Evolutionary conservation across 92 coral and sea anemone genomes (phyloP), one percentile per base, ranked within the genome.

Genomic region (Actinernus sp.): DNA sequence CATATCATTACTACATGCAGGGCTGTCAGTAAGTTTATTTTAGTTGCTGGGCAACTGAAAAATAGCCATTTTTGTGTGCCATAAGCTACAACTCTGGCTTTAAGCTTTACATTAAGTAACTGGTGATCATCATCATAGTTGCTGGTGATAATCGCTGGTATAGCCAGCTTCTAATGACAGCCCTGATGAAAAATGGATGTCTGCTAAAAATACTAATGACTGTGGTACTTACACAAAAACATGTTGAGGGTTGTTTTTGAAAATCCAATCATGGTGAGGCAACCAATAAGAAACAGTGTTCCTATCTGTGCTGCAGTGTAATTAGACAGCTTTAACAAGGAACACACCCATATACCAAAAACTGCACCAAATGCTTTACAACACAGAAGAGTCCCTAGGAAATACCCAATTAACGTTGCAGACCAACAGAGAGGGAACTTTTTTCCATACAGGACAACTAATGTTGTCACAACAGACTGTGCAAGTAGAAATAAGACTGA

Each of bases 311-410:
- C 58, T 20, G 89, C 78, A n/a, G 92, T 62, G 72, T 80, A 89
- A 56, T 93, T 87, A 6, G 86, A 67, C 63, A 83, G 51, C 27
- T 76, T 51, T 18, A 85, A 56, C 64, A 65, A 45, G 11, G 88
- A 81, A 23, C 94, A 85, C 11, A 82, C 59, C 68, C 76, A 75
- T 50, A 93, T 85, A 61, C 96, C 88, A 7, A 81, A 44, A 6
- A 93, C 92, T 4, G 96, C 96, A 23, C 98, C 98, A 58, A 93
- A 64, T 19, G 98, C 98, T 60, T 84, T 85, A 8, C 83, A 65
- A 29, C 82, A 71, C 28, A 93, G 63, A 38, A 70, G 33, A 29
- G 93, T 68, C 39, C 90, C 98, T 1, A 85, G 59, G 45, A 79
- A 93, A 49, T 89, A 93, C 1, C 98, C 98, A 36, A 93, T 85